phyloP scores from a whole-genome alignment of 2,888 invertebrate genomes.

The Boloria euphrosyne region DNA sequence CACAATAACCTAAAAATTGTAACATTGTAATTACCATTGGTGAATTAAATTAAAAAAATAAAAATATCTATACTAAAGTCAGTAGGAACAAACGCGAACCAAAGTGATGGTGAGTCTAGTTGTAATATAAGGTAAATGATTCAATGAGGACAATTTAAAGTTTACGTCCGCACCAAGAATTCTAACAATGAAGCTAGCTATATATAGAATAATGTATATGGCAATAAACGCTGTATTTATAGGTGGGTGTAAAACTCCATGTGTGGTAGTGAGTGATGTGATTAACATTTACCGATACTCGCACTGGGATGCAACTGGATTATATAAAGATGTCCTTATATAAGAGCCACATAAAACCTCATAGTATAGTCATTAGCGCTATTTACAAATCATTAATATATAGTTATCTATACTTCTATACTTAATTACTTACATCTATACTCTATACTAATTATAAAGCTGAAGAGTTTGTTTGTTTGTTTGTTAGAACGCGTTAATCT shows the following conservation, averaged over 20 bases:
- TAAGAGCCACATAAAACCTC: neutral
- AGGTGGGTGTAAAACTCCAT: constrained; percentile 12
- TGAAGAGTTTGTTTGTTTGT: too few species aligned
- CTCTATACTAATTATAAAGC: too few species aligned
- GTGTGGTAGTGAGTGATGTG: constrained; percentile 1
- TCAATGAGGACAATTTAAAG: constrained; percentile 25
- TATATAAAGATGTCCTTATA: constrained; percentile 4
- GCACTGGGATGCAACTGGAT: neutral
- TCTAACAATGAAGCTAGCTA: neutral
- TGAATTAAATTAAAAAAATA: too few species aligned
- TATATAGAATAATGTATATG: constrained; percentile 13
- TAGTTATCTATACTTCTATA: too few species aligned
- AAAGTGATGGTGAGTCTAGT: too few species aligned
- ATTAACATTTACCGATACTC: constrained; percentile 5
- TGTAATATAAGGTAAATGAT: neutral
- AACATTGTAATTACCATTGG: too few species aligned
- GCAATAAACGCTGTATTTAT: constrained; percentile 9
- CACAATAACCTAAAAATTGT: too few species aligned
- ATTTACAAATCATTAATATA: neutral
- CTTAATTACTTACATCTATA: too few species aligned
- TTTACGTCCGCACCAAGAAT: constrained; percentile 15
- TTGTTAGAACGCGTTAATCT: too few species aligned
- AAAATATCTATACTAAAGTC: too few species aligned
- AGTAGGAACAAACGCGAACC: too few species aligned
- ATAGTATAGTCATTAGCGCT: neutral